A percentile compares a stretch with the other conserved stretches of the same genome.
Evolutionary conservation across 2,888 invertebrate genomes (phyloP).

Genomic region (Parnassius apollo): DNA sequence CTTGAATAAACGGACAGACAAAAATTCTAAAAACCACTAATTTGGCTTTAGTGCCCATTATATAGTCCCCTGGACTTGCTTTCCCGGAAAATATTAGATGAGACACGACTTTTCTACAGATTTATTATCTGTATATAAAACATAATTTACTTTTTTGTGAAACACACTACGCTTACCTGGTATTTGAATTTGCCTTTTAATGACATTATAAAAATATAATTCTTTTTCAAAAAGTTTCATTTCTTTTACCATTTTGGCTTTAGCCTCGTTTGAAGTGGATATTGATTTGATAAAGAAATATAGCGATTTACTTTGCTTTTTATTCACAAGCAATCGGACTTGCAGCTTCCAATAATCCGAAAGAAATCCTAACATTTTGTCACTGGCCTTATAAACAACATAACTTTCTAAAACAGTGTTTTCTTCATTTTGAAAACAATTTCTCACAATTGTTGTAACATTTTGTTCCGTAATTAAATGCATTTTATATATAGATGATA

Average conservation of each 20-base stretch:
- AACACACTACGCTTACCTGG: conserved; percentile 47
- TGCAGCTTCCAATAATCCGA: conserved; percentile 68
- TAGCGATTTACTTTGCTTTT: conserved; percentile 38
- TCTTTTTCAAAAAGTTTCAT: conserved; percentile 62
- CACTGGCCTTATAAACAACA: conserved; percentile 52
- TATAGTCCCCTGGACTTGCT: no score
- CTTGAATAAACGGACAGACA: no score
- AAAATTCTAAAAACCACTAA: no score
- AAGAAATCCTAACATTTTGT: conserved; percentile 69
- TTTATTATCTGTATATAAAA: no score
- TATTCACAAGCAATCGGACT: conserved; percentile 41
- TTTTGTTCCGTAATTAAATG: conserved; percentile 47
- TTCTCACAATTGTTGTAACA: conserved; percentile 48
- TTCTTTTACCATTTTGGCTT: conserved; percentile 64
- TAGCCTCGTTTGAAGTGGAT: conserved; percentile 56
- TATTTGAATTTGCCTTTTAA: conserved; percentile 51
- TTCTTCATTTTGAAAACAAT: conserved; percentile 38
- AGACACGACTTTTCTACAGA: no score
- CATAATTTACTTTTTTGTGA: no score
- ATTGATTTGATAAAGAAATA: conserved; percentile 65
- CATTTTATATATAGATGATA: background rate
- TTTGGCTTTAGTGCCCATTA: no score
- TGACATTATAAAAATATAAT: conserved; percentile 52
- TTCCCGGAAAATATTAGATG: no score
- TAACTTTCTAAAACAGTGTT: conserved; percentile 43